These are phyloP conservation scores for Pipistrellus nathusii DNA, from an alignment of 2,797 vertebrate species.

Conservation along the genomic window DNA sequence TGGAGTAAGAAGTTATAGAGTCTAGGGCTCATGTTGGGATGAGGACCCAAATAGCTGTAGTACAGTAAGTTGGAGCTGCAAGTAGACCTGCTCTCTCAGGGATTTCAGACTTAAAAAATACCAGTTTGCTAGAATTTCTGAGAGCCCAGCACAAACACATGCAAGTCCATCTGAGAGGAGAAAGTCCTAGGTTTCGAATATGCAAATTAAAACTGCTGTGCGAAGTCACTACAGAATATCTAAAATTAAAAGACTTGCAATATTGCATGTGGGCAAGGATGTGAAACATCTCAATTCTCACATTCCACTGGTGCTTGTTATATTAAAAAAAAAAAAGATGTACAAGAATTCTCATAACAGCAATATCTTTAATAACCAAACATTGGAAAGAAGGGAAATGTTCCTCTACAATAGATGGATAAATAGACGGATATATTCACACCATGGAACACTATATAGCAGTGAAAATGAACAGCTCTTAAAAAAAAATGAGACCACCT, in stretches of 20 bases:
- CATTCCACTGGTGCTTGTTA: not conserved
- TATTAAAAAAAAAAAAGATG: not conserved
- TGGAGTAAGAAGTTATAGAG: not conserved
- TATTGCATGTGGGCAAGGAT: not conserved
- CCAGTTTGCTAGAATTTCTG: not conserved
- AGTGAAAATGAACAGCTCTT: not conserved
- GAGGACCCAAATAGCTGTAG: not conserved
- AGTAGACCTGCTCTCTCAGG: not conserved
- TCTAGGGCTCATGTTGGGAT: not conserved
- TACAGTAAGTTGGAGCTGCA: not conserved
- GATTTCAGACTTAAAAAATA: not conserved
- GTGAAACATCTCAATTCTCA: not conserved
- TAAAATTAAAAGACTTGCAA: not conserved
- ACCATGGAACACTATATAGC: not conserved
- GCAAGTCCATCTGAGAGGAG: not conserved
- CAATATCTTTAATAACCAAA: conserved; percentile 7
- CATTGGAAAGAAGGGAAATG: not conserved
- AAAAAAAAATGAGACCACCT: not conserved
- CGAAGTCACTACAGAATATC: not conserved
- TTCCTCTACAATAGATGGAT: not conserved
- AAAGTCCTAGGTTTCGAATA: not conserved
- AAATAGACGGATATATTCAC: not conserved
- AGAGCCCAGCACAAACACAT: not conserved
- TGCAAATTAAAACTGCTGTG: conserved; percentile 13
- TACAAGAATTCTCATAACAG: not conserved